A percentile compares a stretch with the other conserved stretches of the same genome.
These are phyloP conservation scores for Gasterosteus aculeatus DNA, from an alignment of 2,113 vertebrate genomes.

Conservation along the genomic window DNA sequence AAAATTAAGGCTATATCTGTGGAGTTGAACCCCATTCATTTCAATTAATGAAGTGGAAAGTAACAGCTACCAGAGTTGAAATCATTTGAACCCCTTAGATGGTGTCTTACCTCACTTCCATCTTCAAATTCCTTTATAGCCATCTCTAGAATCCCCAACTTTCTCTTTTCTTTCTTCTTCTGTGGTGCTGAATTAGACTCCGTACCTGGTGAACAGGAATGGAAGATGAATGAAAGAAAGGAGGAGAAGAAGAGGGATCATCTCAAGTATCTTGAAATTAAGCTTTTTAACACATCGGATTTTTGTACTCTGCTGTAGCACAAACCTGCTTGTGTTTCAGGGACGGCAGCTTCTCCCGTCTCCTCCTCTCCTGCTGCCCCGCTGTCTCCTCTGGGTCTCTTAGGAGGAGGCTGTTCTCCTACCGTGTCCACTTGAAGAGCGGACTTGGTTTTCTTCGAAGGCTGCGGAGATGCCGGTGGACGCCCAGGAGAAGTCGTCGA, in stretches of 20 bases:
- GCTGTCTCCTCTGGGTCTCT: conserved; percentile 52
- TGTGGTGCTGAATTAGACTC: conserved; percentile 6
- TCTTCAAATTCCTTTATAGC: conserved; percentile 80
- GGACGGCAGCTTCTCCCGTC: neutral
- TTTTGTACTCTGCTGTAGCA: neutral
- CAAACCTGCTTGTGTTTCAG: conserved; percentile 43
- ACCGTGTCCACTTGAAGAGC: neutral
- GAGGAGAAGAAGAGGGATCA: neutral
- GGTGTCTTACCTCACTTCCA: conserved; percentile 63
- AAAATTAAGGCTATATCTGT: neutral
- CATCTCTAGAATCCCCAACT: conserved; percentile 73
- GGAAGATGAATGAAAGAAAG: too few relatives aligned
- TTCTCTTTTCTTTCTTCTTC: conserved; percentile 51
- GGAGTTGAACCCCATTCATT: neutral
- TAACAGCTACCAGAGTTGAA: neutral
- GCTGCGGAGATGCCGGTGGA: conserved; percentile 1
- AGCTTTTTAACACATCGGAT: neutral
- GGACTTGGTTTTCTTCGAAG: neutral
- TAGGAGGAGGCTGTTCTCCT: conserved; percentile 26
- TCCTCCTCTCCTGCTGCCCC: neutral
- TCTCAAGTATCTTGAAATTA: neutral
- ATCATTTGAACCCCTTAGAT: neutral
- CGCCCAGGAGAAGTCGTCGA: neutral
- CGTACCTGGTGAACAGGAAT: conserved; percentile 30
- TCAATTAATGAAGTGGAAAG: neutral